These are phyloP conservation scores for Diachasma alloeum DNA, from an alignment of 1,140 invertebrate genomes.

Conservation along the genomic window DNA sequence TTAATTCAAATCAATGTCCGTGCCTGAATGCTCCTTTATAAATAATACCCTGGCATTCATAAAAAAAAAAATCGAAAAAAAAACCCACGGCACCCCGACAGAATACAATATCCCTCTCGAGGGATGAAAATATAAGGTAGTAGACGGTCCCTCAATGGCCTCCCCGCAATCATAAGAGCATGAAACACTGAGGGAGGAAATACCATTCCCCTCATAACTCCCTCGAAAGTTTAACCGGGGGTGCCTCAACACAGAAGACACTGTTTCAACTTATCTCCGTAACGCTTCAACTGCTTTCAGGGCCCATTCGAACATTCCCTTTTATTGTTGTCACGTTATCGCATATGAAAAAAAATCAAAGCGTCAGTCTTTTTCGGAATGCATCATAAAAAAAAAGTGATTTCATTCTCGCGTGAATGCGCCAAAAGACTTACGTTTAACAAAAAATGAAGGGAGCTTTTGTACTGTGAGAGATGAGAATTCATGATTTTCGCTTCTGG, in stretches of 20 bases:
- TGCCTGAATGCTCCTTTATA: not conserved
- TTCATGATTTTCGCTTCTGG: no score
- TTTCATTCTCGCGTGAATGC: not conserved
- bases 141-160: constrained; percentile 1
- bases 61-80: not conserved
- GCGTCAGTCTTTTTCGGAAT: not conserved
- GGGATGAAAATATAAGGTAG: not conserved
- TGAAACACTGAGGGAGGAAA: constrained; percentile 5
- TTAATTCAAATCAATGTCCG: constrained; percentile 3
- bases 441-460: not conserved
- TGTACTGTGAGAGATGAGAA: not conserved
- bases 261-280: constrained; percentile 7
- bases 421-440: not conserved
- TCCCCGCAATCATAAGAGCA: constrained; percentile 8
- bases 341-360: not conserved
- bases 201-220: not conserved
- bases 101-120: constrained; percentile 2
- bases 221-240: not conserved
- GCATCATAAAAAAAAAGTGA: not conserved
- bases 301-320: not conserved
- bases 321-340: constrained; percentile 7
- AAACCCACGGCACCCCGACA: not conserved
- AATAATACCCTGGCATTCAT: not conserved
- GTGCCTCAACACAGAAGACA: not conserved
- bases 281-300: constrained; percentile 7